Percentiles rank a stretch among this genome's conserved stretches.
Evolutionary conservation across 2,113 vertebrate species (phyloP).

Genomic region (Bos javanicus): DNA sequence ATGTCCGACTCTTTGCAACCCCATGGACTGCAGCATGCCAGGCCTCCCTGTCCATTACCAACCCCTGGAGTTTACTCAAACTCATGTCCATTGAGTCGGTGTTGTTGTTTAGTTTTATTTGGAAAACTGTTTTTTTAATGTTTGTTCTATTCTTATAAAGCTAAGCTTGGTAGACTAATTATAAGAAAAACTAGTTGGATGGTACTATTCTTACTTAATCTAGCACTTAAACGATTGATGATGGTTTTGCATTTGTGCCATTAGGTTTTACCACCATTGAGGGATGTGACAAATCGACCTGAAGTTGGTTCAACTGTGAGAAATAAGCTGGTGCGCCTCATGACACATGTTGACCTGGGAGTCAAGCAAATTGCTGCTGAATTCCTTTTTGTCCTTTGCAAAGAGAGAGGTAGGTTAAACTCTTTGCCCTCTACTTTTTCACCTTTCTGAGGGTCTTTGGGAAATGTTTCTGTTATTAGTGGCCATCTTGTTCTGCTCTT

Average conservation of each 20-base stretch:
- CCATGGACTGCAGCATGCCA: neutral
- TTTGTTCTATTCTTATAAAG: neutral
- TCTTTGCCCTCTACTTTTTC: constrained; percentile 10
- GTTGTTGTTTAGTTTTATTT: neutral
- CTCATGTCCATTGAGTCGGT: neutral
- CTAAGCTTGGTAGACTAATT: neutral
- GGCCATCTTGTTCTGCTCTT: neutral
- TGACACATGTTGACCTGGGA: constrained; percentile 96
- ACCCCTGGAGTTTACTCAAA: neutral
- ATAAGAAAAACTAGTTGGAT: neutral
- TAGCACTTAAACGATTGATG: constrained; percentile 41
- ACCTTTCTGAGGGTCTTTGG: constrained; percentile 1
- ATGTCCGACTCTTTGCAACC: neutral
- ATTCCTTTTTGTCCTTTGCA: constrained; percentile 98
- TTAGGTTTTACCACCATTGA: constrained; percentile 95
- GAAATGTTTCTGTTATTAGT: constrained; percentile 14
- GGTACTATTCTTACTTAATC: neutral
- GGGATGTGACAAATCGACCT: constrained; percentile 93
- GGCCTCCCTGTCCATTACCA: neutral
- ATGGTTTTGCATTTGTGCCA: constrained; percentile 39
- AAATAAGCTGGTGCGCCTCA: constrained; percentile 97
- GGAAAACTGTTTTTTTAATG: neutral
- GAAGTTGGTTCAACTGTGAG: constrained; percentile 94
- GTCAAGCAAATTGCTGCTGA: constrained; percentile 98
- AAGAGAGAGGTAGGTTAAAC: constrained; percentile 91